A percentile compares a stretch with the other conserved stretches of the same genome.
Evolutionary conservation across 2,113 vertebrate species (phyloP).

Genomic region (Dunckerocampus dactyliophorus): DNA sequence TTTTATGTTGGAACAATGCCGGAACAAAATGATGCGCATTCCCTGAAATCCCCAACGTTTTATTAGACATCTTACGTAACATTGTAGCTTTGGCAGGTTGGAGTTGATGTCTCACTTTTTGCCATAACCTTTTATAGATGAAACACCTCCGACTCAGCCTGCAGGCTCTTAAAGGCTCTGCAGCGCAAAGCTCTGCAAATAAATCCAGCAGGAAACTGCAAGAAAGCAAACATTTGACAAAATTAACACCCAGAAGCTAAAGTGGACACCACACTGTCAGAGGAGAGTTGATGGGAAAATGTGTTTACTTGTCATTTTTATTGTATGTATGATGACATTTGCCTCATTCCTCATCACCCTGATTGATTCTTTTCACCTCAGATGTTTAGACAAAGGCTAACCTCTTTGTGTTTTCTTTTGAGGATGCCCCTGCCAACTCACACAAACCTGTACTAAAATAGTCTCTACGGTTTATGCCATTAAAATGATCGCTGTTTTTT

Average conservation of each 20-base stretch:
- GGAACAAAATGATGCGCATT: background rate
- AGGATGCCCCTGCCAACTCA: too few species aligned
- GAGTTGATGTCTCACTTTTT: background rate
- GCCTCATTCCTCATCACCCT: background rate
- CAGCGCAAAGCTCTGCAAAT: conserved; percentile 15
- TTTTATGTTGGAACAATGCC: too few species aligned
- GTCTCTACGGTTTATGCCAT: too few species aligned
- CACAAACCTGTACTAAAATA: too few species aligned
- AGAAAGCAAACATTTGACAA: conserved; percentile 32
- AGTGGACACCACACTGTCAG: background rate
- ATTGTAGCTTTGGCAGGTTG: background rate
- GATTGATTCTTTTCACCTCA: conserved; percentile 1
- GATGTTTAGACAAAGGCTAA: background rate
- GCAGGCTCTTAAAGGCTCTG: background rate
- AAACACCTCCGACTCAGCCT: background rate
- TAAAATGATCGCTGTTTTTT: too few species aligned
- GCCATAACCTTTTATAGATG: background rate
- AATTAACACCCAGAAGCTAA: conserved; percentile 25
- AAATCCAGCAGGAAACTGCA: conserved; percentile 17
- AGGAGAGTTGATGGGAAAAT: conserved; percentile 27
- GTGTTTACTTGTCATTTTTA: conserved; percentile 19
- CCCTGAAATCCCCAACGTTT: background rate
- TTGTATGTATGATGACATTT: background rate
- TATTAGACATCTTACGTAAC: background rate
- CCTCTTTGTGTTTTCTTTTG: too few species aligned